Evolutionary conservation across 2,888 invertebrate genomes (phyloP).

Genomic region (Caenorhabditis auriculariae): DNA sequence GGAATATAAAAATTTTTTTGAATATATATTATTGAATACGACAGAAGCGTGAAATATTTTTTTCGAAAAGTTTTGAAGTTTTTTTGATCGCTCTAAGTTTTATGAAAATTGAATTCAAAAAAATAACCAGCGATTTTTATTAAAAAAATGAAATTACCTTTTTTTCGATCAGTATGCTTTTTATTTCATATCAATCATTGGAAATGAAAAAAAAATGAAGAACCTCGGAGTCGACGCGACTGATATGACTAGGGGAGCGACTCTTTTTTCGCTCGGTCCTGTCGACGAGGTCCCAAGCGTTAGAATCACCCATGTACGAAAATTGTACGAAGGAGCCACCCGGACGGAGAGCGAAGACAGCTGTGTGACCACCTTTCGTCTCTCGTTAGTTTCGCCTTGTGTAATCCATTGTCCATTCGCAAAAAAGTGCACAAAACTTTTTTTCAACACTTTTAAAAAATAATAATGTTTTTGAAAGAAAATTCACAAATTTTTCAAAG

Average conservation of each 20-base stretch:
- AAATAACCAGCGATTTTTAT: too few species aligned
- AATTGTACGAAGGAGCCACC: too few species aligned
- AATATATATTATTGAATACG: too few species aligned
- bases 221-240: conserved; percentile 31
- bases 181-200: too few species aligned
- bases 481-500: neutral
- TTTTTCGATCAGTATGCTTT: too few species aligned
- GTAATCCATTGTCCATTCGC: too few species aligned
- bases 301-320: conserved; percentile 42
- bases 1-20: too few species aligned
- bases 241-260: conserved; percentile 31
- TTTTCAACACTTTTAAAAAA: neutral
- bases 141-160: too few species aligned
- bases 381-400: too few species aligned
- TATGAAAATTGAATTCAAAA: neutral
- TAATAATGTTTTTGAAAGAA: neutral
- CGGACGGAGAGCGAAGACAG: too few species aligned
- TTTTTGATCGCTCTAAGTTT: neutral
- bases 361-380: too few species aligned
- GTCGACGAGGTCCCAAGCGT: conserved; percentile 59
- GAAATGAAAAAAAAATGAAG: neutral
- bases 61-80: neutral
- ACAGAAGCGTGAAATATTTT: too few species aligned
- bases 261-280: conserved; percentile 25
- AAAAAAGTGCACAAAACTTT: neutral